These are phyloP conservation scores for Oreamnos americanus DNA, from an alignment of 2,113 vertebrate genomes.

Conservation along the genomic window DNA sequence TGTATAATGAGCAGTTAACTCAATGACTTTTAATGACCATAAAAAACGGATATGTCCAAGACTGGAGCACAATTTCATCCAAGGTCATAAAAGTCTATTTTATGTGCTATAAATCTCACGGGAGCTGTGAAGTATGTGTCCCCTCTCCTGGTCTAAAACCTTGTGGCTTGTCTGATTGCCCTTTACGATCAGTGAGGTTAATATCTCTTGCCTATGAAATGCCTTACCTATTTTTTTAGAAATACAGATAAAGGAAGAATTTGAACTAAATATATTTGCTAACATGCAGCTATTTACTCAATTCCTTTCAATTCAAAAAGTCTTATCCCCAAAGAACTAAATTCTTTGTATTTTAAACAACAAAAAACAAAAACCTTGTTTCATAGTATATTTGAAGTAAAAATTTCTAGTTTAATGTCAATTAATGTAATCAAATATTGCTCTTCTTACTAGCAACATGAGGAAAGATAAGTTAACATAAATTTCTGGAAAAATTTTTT, in stretches of 20 bases:
- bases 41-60: constrained; percentile 51
- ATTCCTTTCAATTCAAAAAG: neutral
- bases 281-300: neutral
- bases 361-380: neutral
- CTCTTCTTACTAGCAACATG: neutral
- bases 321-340: neutral
- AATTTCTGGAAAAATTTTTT: neutral
- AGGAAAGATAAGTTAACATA: neutral
- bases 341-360: neutral
- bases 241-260: neutral
- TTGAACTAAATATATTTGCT: neutral
- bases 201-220: constrained; percentile 23
- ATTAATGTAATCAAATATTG: neutral
- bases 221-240: constrained; percentile 23
- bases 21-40: constrained; percentile 72
- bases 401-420: neutral
- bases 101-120: constrained; percentile 63
- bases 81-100: constrained; percentile 65
- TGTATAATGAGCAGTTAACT: constrained; percentile 70
- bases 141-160: neutral
- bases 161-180: constrained; percentile 49
- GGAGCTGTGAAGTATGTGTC: constrained; percentile 40
- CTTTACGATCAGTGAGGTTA: constrained; percentile 35
- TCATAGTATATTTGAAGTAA: neutral
- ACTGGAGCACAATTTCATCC: constrained; percentile 41